phyloP scores from a whole-genome alignment of 2,797 vertebrate species.

The Acomys russatus region DNA sequence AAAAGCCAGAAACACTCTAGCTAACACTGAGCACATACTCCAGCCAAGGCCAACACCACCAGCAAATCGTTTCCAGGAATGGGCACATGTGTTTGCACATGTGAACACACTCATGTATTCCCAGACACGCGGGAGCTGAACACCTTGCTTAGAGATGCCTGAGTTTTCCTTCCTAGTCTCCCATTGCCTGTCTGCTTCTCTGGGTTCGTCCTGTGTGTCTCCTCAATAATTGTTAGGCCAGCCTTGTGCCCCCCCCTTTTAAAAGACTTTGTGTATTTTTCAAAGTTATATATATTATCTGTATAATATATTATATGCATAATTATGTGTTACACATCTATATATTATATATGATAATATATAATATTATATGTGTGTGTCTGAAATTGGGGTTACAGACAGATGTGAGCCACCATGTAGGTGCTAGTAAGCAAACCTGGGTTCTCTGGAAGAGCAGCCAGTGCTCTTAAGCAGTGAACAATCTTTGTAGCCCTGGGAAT shows the following conservation, averaged over 20 bases:
- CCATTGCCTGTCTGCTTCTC: background rate
- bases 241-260: background rate
- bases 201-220: background rate
- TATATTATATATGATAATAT: no score
- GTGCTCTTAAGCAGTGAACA: background rate
- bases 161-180: background rate
- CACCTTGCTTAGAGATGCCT: no score
- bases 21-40: background rate
- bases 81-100: background rate
- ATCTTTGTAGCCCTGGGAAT: background rate
- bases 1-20: background rate
- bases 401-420: background rate
- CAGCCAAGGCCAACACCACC: background rate
- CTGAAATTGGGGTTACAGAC: background rate
- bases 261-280: background rate
- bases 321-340: no score
- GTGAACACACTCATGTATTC: background rate
- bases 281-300: no score
- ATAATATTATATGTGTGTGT: no score
- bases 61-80: background rate
- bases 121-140: background rate
- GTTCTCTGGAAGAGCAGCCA: background rate
- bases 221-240: background rate
- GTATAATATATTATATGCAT: no score
- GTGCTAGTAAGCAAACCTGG: no score